phyloP scores from a whole-genome alignment of 53 echinoderm and acorn worm species.

The Apostichopus leukothele region DNA sequence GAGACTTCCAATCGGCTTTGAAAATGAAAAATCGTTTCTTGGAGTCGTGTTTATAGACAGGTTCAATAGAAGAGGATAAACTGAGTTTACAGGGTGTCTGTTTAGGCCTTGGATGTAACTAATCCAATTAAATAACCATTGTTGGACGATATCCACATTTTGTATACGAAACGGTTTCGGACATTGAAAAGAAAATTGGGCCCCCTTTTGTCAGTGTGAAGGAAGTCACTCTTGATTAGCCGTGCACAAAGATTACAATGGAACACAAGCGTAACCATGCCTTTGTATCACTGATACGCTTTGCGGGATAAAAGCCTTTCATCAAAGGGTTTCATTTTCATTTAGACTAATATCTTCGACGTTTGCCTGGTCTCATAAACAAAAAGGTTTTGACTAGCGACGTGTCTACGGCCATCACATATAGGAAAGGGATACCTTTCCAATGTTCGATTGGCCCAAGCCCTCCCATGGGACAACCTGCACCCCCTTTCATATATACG shows the following conservation, averaged over 20 bases:
- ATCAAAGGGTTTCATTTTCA: slow-evolving; percentile 34
- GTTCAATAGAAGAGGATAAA: slow-evolving; percentile 9
- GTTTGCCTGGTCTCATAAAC: slow-evolving; percentile 9
- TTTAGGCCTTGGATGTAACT: slow-evolving; percentile 39
- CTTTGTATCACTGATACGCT: slow-evolving; percentile 25
- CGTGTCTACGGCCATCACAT: slow-evolving; percentile 7
- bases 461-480: slow-evolving; percentile 12
- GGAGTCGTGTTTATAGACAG: slow-evolving; percentile 4
- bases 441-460: slow-evolving; percentile 16
- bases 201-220: slow-evolving; percentile 3
- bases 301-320: slow-evolving; percentile 17
- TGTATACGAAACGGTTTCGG: slow-evolving; percentile 26
- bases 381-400: background rate
- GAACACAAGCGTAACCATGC: background rate
- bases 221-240: slow-evolving; percentile 27
- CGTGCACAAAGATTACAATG: slow-evolving; percentile 2
- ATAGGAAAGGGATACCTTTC: background rate
- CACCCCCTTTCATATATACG: background rate
- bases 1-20: slow-evolving; percentile 17
- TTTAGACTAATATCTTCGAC: slow-evolving; percentile 34
- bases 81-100: slow-evolving; percentile 28
- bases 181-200: slow-evolving; percentile 24
- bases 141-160: slow-evolving; percentile 38
- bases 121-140: slow-evolving; percentile 42
- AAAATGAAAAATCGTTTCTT: slow-evolving; percentile 21